Percentiles rank a stretch among this genome's conserved stretches.
These are phyloP conservation scores for Stenolophus ochropezus DNA, from an alignment of 2,888 invertebrate genomes.

Conservation along the genomic window DNA sequence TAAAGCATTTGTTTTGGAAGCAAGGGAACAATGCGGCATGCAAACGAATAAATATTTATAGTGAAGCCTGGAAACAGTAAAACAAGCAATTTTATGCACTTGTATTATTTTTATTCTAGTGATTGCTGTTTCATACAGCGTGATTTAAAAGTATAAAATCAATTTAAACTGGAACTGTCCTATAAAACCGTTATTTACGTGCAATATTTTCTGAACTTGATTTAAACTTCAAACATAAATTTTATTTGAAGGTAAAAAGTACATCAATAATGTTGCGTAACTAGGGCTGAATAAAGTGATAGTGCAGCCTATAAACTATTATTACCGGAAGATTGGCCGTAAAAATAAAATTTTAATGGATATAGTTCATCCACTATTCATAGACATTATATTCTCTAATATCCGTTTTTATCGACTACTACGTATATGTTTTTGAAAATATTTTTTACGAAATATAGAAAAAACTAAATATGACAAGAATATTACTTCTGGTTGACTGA, in stretches of 20 bases:
- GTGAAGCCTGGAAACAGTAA: conserved; percentile 8
- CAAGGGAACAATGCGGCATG: background rate
- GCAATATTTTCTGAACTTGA: conserved; percentile 27
- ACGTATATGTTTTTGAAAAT: too few relatives aligned
- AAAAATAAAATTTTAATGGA: conserved; percentile 15
- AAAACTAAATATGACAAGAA: too few relatives aligned
- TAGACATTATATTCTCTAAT: too few relatives aligned
- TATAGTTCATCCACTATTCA: too few relatives aligned
- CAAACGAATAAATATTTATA: conserved; percentile 20
- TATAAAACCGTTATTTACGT: conserved; percentile 37
- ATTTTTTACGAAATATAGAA: too few relatives aligned
- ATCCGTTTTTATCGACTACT: too few relatives aligned
- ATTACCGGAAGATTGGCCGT: background rate
- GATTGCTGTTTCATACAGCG: conserved; percentile 31
- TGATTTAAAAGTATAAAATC: conserved; percentile 31
- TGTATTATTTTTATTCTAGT: conserved; percentile 5
- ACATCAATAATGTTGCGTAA: conserved; percentile 17
- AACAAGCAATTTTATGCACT: conserved; percentile 10
- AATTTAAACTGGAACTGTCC: conserved; percentile 37
- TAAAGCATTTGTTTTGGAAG: background rate
- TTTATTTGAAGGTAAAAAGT: conserved; percentile 12
- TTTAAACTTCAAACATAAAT: conserved; percentile 12
- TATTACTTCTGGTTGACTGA: too few relatives aligned
- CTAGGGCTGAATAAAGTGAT: conserved; percentile 1
- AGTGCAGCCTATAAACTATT: conserved; percentile 7